Conservation (phyloP, 1,140 invertebrate genomes). For the Heliconius eleuchia region DNA sequence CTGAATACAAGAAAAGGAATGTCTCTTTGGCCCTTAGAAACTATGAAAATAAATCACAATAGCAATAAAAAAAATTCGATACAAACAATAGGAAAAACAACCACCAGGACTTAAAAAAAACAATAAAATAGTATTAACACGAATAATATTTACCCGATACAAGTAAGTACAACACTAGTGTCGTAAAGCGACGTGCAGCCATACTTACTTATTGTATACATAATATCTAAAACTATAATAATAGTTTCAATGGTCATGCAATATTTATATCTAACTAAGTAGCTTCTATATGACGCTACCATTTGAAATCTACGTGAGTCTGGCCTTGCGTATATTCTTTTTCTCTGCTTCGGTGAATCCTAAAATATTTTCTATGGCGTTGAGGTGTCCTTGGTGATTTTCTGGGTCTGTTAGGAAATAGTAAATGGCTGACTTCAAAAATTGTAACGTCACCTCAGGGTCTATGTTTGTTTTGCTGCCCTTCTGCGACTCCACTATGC, state of each 20-base stretch:
- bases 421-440: conserved; percentile 94
- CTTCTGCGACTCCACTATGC: conserved; percentile 87
- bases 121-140: conserved; percentile 32
- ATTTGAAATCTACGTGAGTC: conserved; percentile 69
- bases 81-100: conserved; percentile 43
- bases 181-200: conserved; percentile 51
- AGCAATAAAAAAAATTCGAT: conserved; percentile 59
- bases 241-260: conserved; percentile 51
- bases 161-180: conserved; percentile 45
- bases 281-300: conserved; percentile 42
- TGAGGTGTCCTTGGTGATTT: conserved; percentile 90
- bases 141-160: conserved; percentile 27
- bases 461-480: conserved; percentile 86
- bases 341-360: conserved; percentile 90
- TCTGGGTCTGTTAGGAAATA: conserved; percentile 94
- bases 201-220: conserved; percentile 26
- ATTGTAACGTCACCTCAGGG: conserved; percentile 92
- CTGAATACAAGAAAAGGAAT: conserved; percentile 53
- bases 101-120: conserved; percentile 35
- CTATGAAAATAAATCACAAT: conserved; percentile 66
- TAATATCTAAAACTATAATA: conserved; percentile 39
- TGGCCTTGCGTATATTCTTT: conserved; percentile 86
- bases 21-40: conserved; percentile 74
- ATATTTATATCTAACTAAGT: conserved; percentile 60
- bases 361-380: conserved; percentile 93